Conservation (phyloP, 2,888 invertebrate species). For the Plagodis pulveraria region DNA sequence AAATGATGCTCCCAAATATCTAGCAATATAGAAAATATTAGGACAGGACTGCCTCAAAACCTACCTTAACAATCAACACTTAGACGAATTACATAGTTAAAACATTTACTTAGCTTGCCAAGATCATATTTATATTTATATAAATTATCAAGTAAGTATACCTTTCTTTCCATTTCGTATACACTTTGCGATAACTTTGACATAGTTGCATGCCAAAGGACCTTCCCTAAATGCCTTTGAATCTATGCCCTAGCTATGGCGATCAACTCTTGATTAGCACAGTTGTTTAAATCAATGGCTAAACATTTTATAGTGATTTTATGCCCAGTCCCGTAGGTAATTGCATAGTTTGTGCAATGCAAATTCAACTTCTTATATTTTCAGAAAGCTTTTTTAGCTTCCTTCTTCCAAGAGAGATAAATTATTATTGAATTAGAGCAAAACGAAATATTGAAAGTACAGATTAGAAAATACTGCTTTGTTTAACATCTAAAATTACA, state of each 20-base stretch:
- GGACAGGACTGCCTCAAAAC: constrained; percentile 26
- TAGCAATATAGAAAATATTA: too few species aligned
- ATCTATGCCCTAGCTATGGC: constrained; percentile 1
- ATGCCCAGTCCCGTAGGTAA: neutral
- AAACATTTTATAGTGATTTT: neutral
- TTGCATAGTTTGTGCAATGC: neutral
- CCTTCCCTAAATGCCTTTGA: constrained; percentile 17
- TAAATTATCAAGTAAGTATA: constrained; percentile 40
- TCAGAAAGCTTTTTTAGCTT: too few species aligned
- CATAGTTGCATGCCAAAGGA: constrained; percentile 29
- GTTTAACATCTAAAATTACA: too few species aligned
- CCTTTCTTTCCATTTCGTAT: constrained; percentile 42
- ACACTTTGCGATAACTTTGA: constrained; percentile 33
- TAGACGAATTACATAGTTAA: constrained; percentile 28
- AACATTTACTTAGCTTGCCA: constrained; percentile 31
- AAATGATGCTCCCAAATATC: too few species aligned
- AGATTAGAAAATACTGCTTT: too few species aligned
- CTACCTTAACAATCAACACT: constrained; percentile 30
- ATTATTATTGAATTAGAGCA: too few species aligned
- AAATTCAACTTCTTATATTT: too few species aligned
- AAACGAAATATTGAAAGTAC: too few species aligned
- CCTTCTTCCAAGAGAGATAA: too few species aligned
- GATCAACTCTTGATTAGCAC: constrained; percentile 12
- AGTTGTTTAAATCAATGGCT: neutral
- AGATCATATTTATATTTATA: constrained; percentile 30